Conservation (phyloP, 23 tunicate species). For the Styela plicata region DNA sequence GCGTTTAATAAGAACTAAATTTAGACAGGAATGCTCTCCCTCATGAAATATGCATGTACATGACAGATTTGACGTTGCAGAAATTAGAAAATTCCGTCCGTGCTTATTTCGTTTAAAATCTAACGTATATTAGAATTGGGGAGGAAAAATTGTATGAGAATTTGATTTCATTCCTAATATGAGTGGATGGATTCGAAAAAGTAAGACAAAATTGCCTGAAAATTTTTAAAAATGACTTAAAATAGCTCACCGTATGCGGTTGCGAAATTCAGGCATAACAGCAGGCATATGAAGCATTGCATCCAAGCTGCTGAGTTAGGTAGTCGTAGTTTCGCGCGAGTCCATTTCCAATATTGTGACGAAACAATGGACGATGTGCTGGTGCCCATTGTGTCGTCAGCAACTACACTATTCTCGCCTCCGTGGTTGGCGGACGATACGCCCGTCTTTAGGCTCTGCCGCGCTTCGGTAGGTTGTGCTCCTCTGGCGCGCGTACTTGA, state of each 20-base stretch:
- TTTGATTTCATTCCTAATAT: too few relatives aligned
- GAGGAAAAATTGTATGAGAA: too few relatives aligned
- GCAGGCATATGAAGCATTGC: constrained; percentile 24
- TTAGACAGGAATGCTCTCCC: too few relatives aligned
- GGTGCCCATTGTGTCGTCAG: constrained; percentile 98
- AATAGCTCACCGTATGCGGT: constrained; percentile 20
- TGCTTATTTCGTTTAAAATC: too few relatives aligned
- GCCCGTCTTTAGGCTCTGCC: constrained; percentile 20
- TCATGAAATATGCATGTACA: too few relatives aligned
- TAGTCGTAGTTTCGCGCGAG: constrained; percentile 24
- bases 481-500: constrained; percentile 10
- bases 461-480: not conserved
- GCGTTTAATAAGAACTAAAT: too few relatives aligned
- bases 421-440: constrained; percentile 70
- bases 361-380: constrained; percentile 98
- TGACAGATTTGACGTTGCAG: too few relatives aligned
- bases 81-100: too few relatives aligned
- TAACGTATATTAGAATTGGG: too few relatives aligned
- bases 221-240: too few relatives aligned
- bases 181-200: too few relatives aligned
- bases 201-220: too few relatives aligned
- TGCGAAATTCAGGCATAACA: not conserved
- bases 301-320: constrained; percentile 18
- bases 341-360: constrained; percentile 77
- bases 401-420: constrained; percentile 73